Evolutionary conservation across 2,797 vertebrate genomes (phyloP).

Genomic region (Anas capensis): DNA sequence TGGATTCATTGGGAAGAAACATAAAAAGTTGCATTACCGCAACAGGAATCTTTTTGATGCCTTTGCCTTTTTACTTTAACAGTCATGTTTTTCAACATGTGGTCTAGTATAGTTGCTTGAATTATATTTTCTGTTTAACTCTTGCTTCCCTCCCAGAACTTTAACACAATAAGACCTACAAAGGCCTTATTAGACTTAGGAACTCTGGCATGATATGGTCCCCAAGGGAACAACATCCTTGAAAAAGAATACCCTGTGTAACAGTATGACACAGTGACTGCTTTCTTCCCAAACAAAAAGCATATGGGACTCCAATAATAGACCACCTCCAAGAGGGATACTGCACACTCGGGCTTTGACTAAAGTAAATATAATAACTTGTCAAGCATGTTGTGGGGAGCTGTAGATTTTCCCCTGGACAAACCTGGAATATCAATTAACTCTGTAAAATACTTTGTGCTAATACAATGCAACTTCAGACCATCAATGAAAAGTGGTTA

Average conservation of each 20-base stretch:
- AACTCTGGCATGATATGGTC: conserved; percentile 97
- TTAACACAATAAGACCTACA: conserved; percentile 90
- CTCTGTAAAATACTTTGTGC: conserved; percentile 83
- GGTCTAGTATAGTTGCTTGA: conserved; percentile 86
- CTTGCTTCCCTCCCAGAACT: conserved; percentile 85
- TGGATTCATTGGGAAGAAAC: conserved; percentile 24
- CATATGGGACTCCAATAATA: conserved; percentile 88
- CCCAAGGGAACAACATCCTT: conserved; percentile 96
- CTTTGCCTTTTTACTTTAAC: conserved; percentile 85
- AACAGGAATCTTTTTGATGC: conserved; percentile 81
- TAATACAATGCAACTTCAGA: conserved; percentile 84
- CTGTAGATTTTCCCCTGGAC: conserved; percentile 92
- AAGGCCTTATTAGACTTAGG: conserved; percentile 90
- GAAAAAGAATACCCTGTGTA: conserved; percentile 99
- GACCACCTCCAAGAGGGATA: conserved; percentile 87
- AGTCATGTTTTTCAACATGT: conserved; percentile 89
- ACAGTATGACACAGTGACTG: conserved; percentile 94
- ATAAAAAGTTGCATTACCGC: conserved; percentile 56
- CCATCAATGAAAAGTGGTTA: conserved; percentile 89
- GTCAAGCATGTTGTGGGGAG: conserved; percentile 90
- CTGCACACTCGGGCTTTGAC: conserved; percentile 88
- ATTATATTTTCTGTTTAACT: conserved; percentile 89
- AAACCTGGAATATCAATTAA: conserved; percentile 99
- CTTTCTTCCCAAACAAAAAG: conserved; percentile 97
- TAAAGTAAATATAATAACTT: conserved; percentile 94